These are phyloP conservation scores for Cheilosia soror DNA, from an alignment of 2,888 invertebrate genomes.

Conservation along the genomic window DNA sequence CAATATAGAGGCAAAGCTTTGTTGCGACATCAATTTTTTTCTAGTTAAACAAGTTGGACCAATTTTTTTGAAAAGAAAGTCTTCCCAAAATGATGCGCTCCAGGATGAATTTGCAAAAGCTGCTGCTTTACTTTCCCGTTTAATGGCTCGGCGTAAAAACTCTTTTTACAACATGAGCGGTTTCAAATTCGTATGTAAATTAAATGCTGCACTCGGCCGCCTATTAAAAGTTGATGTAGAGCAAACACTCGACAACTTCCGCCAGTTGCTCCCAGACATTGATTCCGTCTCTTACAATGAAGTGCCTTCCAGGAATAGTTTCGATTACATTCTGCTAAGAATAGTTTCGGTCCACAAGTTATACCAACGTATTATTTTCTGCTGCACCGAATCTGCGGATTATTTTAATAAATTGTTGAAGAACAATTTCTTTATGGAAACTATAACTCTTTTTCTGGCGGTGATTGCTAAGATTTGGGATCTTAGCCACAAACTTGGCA, in stretches of 20 bases:
- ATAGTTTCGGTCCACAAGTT: slow-evolving; percentile 79
- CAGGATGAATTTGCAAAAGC: slow-evolving; percentile 78
- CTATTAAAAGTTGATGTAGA: slow-evolving; percentile 79
- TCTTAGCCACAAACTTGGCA: slow-evolving; percentile 76
- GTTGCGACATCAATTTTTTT: slow-evolving; percentile 11
- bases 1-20: no score
- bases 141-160: slow-evolving; percentile 82
- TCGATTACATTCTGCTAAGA: slow-evolving; percentile 80
- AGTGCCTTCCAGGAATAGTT: slow-evolving; percentile 79
- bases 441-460: slow-evolving; percentile 79
- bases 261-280: slow-evolving; percentile 79
- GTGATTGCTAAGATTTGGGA: slow-evolving; percentile 79
- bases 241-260: slow-evolving; percentile 79
- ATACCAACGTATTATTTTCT: slow-evolving; percentile 78
- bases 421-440: slow-evolving; percentile 81
- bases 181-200: slow-evolving; percentile 80
- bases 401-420: slow-evolving; percentile 80
- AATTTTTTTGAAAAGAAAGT: slow-evolving; percentile 76
- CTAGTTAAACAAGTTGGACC: slow-evolving; percentile 77
- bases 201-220: slow-evolving; percentile 81
- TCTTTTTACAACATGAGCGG: slow-evolving; percentile 81
- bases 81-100: slow-evolving; percentile 14
- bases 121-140: slow-evolving; percentile 81
- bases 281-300: slow-evolving; percentile 76
- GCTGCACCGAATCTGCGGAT: slow-evolving; percentile 78